Evolutionary conservation across 2,113 vertebrate genomes (phyloP), one percentile per base, ranked within the genome.

Genomic region (Sitta europaea): DNA sequence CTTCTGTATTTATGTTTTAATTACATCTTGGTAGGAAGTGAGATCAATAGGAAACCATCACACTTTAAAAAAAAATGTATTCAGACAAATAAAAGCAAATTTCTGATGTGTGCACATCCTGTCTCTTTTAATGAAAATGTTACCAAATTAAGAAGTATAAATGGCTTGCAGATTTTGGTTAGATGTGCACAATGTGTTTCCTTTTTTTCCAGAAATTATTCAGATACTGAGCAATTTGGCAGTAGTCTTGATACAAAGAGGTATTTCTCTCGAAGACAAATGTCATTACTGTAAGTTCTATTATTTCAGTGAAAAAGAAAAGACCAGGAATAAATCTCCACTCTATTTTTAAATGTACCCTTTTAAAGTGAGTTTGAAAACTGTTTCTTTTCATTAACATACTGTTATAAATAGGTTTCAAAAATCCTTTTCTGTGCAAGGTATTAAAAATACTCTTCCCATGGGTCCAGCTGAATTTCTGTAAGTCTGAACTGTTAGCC

Each of bases 391-490:
- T 85, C 88, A 79, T 91, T 94, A 96, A 77, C 90, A 66, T 61
- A 42, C 31, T n/a, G 68, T 90, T 97, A 94, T 92, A 96, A 91
- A 94, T 87, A 95, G 82, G 38, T 91, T 96, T 81, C 63, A 79
- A 91, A 59, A 27, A 2, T 83, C 90, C 86, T 94, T 92, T 33
- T 88, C 35, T 77, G 24, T 77, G 80, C 81, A 86, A 42, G 66
- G 50, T 92, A 96, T 95, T 96, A 95, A 95, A 96, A 94, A 78
- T 94, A 91, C 55, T 67, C 45, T 61, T 95, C 95, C 92, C 94
- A 25, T 88, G 91, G 47, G 75, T 91, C 53, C 68, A 35, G 45
- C 42, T 84, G 85, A 62, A 77, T 94, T 96, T 96, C 58, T 96
- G n/a, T 19, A 94, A 95, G 79, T 74, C 84, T 94, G 51, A 77